Evolutionary conservation across 2,888 invertebrate genomes (phyloP).

Genomic region (Sinohyriopsis cumingii): DNA sequence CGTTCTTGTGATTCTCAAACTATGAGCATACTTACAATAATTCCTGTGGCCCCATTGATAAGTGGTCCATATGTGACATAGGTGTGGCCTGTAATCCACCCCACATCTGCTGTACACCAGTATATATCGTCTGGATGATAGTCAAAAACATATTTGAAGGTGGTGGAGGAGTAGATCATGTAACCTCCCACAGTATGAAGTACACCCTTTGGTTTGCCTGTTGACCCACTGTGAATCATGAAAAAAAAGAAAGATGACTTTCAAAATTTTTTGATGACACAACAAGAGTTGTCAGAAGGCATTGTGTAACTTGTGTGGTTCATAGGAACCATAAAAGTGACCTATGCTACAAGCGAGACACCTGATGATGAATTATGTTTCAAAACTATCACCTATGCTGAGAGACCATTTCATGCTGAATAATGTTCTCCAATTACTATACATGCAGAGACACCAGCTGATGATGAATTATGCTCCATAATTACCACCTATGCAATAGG

Average conservation of each 20-base stretch:
- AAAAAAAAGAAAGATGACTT: neutral
- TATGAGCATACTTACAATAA: conserved; percentile 81
- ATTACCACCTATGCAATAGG: too few relatives aligned
- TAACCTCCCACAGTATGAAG: conserved; percentile 96
- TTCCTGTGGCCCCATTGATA: conserved; percentile 93
- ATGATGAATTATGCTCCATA: too few relatives aligned
- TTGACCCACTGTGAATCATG: conserved; percentile 81
- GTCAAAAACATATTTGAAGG: conserved; percentile 95
- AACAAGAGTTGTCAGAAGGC: neutral
- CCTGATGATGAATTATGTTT: too few relatives aligned
- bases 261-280: neutral
- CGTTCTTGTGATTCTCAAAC: too few relatives aligned
- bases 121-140: conserved; percentile 72
- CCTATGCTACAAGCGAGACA: too few relatives aligned
- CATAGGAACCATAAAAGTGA: too few relatives aligned
- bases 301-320: too few relatives aligned
- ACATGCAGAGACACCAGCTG: too few relatives aligned
- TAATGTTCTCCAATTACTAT: too few relatives aligned
- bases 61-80: conserved; percentile 91
- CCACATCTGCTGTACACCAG: conserved; percentile 73
- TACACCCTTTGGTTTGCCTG: conserved; percentile 98
- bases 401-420: too few relatives aligned
- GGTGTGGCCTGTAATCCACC: conserved; percentile 81
- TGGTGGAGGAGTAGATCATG: conserved; percentile 91
- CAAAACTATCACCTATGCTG: too few relatives aligned